phyloP scores from a whole-genome alignment of 2,113 vertebrate species.

The Clinocottus analis region DNA sequence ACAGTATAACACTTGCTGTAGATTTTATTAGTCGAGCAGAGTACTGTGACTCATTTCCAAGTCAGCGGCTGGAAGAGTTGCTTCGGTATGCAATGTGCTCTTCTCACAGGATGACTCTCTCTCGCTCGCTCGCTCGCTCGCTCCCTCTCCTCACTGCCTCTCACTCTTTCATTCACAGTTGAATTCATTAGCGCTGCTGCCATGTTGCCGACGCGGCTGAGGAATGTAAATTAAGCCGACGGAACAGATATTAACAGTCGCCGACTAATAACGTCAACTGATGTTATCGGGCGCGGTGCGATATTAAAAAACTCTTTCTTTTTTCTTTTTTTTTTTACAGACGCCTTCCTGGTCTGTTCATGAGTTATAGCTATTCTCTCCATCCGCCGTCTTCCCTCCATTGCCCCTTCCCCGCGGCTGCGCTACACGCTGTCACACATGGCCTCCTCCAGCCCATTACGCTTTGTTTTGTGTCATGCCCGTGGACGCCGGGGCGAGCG shows the following conservation, averaged over 20 bases:
- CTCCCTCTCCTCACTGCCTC: constrained; percentile 33
- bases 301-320: constrained; percentile 17
- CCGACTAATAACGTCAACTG: constrained; percentile 45
- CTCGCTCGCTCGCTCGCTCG: constrained; percentile 37
- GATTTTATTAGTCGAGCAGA: constrained; percentile 68
- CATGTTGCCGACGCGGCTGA: constrained; percentile 43
- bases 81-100: constrained; percentile 54
- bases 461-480: constrained; percentile 77
- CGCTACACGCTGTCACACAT: constrained; percentile 75
- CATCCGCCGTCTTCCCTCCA: constrained; percentile 34
- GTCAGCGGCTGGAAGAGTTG: constrained; percentile 66
- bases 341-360: constrained; percentile 25
- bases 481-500: constrained; percentile 23
- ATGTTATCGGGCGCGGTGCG: constrained; percentile 45
- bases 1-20: constrained; percentile 67
- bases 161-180: constrained; percentile 53
- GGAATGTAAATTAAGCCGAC: constrained; percentile 64
- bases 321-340: not conserved
- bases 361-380: constrained; percentile 39
- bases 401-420: constrained; percentile 51
- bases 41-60: constrained; percentile 70
- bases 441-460: constrained; percentile 75
- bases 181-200: constrained; percentile 70
- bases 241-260: constrained; percentile 60
- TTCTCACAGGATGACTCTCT: constrained; percentile 1